Evolutionary conservation across 1,140 invertebrate genomes (phyloP).

Genomic region (Drosophila biarmipes): DNA sequence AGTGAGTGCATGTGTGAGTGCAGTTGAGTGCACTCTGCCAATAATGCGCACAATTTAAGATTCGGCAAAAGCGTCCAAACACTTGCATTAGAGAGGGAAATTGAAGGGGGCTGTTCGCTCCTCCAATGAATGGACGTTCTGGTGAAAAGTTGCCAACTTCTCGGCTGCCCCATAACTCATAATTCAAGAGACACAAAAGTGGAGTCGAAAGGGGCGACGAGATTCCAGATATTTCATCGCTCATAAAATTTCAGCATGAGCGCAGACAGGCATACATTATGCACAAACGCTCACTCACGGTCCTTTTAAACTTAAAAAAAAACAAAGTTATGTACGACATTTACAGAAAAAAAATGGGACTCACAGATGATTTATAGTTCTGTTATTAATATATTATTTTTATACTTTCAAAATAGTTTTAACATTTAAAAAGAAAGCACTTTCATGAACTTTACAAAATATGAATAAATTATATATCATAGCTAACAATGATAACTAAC

Average conservation of each 20-base stretch:
- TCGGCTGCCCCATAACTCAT: slow-evolving; percentile 37
- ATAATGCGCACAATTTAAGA: slow-evolving; percentile 82
- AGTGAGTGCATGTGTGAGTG: slow-evolving; percentile 38
- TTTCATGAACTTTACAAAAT: too few relatives aligned
- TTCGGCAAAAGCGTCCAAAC: slow-evolving; percentile 58
- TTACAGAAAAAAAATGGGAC: neutral
- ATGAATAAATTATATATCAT: too few relatives aligned
- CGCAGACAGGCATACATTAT: slow-evolving; percentile 55
- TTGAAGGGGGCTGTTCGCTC: slow-evolving; percentile 13
- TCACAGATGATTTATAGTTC: neutral
- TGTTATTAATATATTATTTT: too few relatives aligned
- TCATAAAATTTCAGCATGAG: slow-evolving; percentile 29
- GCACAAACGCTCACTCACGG: slow-evolving; percentile 18
- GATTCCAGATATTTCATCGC: slow-evolving; percentile 29
- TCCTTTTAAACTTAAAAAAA: neutral
- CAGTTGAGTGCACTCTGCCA: slow-evolving; percentile 78
- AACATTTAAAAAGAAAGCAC: too few relatives aligned
- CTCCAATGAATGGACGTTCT: slow-evolving; percentile 44
- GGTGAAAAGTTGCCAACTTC: slow-evolving; percentile 40
- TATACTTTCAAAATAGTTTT: too few relatives aligned
- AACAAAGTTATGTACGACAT: neutral
- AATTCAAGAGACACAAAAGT: slow-evolving; percentile 46
- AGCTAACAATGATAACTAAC: too few relatives aligned
- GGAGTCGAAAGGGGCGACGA: slow-evolving; percentile 34
- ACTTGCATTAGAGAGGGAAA: slow-evolving; percentile 50